phyloP scores from a whole-genome alignment of 2,797 vertebrate species.

The Myotis myotis region DNA sequence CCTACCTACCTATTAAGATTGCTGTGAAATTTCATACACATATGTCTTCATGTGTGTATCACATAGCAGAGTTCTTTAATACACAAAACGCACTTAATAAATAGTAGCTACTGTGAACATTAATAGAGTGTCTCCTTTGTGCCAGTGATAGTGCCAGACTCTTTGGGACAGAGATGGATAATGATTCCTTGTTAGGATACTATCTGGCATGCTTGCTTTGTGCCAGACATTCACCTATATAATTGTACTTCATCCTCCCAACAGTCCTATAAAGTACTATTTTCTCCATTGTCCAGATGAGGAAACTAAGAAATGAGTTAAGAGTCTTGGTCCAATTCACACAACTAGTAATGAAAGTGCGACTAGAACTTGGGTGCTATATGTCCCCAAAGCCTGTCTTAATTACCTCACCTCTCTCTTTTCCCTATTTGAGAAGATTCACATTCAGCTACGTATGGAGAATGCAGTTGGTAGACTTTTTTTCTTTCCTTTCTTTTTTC shows the following conservation, averaged over 20 bases:
- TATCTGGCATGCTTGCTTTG: neutral
- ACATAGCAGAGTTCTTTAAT: neutral
- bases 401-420: neutral
- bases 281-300: neutral
- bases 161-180: neutral
- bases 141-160: neutral
- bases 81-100: neutral
- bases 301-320: constrained; percentile 12
- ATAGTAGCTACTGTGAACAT: neutral
- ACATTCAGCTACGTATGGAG: neutral
- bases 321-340: neutral
- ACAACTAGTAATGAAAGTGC: neutral
- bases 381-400: neutral
- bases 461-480: neutral
- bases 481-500: neutral
- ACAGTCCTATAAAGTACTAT: neutral
- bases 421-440: neutral
- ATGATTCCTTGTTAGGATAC: neutral
- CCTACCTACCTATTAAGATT: neutral
- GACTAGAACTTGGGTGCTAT: neutral
- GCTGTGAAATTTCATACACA: neutral
- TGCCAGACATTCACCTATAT: neutral
- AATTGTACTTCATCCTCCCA: neutral
- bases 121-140: neutral
- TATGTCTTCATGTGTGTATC: neutral